A percentile compares a stretch with the other conserved stretches of the same genome.
These are phyloP conservation scores for Adelosebastes latens DNA, from an alignment of 2,797 vertebrate genomes.

Conservation along the genomic window DNA sequence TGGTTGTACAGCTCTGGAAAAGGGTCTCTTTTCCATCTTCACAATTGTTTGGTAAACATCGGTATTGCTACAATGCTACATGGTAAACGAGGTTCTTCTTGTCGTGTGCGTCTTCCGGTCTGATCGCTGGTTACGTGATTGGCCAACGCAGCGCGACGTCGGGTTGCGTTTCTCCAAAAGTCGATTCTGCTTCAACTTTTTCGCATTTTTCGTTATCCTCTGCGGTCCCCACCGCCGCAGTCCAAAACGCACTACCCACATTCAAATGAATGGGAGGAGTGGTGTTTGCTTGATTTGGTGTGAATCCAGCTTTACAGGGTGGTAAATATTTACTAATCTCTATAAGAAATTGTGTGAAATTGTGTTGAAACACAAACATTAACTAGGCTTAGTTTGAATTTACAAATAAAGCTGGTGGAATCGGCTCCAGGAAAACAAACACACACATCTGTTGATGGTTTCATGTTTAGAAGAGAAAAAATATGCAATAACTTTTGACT, in stretches of 20 bases:
- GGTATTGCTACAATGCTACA: no score
- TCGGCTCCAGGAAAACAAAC: neutral
- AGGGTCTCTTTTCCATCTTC: no score
- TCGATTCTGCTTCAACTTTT: no score
- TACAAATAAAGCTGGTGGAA: neutral
- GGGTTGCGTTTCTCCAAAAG: no score
- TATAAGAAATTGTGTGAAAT: neutral
- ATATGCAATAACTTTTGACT: neutral
- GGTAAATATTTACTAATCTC: neutral
- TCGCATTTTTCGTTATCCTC: no score
- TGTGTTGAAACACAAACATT: neutral
- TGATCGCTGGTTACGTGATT: no score
- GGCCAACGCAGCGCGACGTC: no score
- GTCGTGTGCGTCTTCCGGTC: no score
- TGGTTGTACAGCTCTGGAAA: no score
- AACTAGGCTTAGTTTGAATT: neutral
- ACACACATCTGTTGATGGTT: neutral
- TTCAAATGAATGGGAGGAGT: neutral
- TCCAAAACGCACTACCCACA: neutral
- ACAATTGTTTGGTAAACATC: no score
- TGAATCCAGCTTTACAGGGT: neutral
- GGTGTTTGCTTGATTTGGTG: neutral
- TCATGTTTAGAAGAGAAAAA: neutral
- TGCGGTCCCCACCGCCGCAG: no score
- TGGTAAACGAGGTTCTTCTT: no score